These are phyloP conservation scores for Himalopsyche anomala DNA, from an alignment of 2,888 invertebrate genomes.

Conservation along the genomic window DNA sequence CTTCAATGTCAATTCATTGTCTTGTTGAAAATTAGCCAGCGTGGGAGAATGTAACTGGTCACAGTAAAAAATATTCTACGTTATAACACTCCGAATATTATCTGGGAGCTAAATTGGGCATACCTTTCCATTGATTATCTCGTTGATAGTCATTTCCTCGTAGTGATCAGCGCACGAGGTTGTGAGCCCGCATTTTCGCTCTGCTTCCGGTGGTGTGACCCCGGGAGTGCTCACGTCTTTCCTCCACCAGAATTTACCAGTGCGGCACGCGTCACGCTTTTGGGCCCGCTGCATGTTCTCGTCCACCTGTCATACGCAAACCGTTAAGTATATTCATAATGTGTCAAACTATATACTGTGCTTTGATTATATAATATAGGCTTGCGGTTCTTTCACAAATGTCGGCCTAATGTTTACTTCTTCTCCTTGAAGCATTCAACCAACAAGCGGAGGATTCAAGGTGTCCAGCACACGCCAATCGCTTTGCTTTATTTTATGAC, in stretches of 20 bases:
- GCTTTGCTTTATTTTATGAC: too few relatives aligned
- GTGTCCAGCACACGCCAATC: too few relatives aligned
- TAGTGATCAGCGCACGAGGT: conserved; percentile 75
- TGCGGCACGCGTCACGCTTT: conserved; percentile 89
- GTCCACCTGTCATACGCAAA: conserved; percentile 79
- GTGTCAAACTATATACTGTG: not conserved
- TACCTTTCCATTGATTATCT: conserved; percentile 97
- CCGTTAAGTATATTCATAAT: not conserved
- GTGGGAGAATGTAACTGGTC: too few relatives aligned
- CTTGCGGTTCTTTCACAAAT: too few relatives aligned
- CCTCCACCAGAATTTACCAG: conserved; percentile 95
- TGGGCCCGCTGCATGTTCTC: conserved; percentile 98
- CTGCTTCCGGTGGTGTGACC: conserved; percentile 67
- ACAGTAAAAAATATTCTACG: too few relatives aligned
- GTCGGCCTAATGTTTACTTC: too few relatives aligned
- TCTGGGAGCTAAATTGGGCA: not conserved
- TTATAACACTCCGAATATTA: too few relatives aligned
- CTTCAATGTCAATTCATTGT: too few relatives aligned
- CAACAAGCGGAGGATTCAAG: too few relatives aligned
- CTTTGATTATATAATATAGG: too few relatives aligned
- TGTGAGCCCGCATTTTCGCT: conserved; percentile 70
- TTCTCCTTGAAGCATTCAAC: too few relatives aligned
- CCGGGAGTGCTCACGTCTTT: conserved; percentile 80
- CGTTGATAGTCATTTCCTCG: conserved; percentile 92
- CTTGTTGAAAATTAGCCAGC: too few relatives aligned